Percentiles rank a stretch among this genome's conserved stretches.
These are phyloP conservation scores for Pyrochroa serraticornis DNA, from an alignment of 2,888 invertebrate species.

Conservation along the genomic window DNA sequence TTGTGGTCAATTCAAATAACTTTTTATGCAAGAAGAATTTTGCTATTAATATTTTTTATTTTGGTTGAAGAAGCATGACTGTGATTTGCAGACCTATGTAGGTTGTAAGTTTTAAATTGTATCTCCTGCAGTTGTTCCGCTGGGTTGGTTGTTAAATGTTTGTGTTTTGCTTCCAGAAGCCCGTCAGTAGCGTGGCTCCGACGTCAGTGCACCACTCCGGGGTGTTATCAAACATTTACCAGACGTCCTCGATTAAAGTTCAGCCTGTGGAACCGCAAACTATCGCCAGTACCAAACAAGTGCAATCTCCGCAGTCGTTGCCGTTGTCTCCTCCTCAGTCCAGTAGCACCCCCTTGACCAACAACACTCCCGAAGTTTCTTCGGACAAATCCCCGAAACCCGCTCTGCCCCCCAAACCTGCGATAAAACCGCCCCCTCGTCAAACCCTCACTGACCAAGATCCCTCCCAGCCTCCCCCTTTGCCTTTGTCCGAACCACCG, in stretches of 20 bases:
- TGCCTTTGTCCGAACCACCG: constrained; percentile 53
- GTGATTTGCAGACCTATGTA: no score
- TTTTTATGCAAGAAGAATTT: no score
- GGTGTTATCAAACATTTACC: constrained; percentile 78
- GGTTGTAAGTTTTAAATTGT: no score
- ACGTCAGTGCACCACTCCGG: constrained; percentile 72
- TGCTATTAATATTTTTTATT: no score
- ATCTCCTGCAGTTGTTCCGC: no score
- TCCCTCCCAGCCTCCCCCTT: constrained; percentile 57
- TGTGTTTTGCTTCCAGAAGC: constrained; percentile 66
- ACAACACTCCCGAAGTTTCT: constrained; percentile 62
- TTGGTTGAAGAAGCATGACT: no score
- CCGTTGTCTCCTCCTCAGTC: constrained; percentile 66
- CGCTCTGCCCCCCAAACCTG: constrained; percentile 84
- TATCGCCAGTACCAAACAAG: constrained; percentile 50
- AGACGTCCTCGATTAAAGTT: constrained; percentile 80
- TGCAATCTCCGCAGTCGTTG: constrained; percentile 43
- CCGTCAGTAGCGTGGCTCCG: constrained; percentile 86
- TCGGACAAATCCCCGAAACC: constrained; percentile 71
- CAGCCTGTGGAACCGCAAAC: constrained; percentile 82
- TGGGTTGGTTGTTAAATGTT: no score
- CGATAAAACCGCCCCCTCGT: constrained; percentile 66
- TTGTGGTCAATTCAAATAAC: no score
- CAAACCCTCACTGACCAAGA: constrained; percentile 53
- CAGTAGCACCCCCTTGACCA: constrained; percentile 63